Evolutionary conservation across 2,888 invertebrate genomes (phyloP).

Genomic region (Drosophila recens): DNA sequence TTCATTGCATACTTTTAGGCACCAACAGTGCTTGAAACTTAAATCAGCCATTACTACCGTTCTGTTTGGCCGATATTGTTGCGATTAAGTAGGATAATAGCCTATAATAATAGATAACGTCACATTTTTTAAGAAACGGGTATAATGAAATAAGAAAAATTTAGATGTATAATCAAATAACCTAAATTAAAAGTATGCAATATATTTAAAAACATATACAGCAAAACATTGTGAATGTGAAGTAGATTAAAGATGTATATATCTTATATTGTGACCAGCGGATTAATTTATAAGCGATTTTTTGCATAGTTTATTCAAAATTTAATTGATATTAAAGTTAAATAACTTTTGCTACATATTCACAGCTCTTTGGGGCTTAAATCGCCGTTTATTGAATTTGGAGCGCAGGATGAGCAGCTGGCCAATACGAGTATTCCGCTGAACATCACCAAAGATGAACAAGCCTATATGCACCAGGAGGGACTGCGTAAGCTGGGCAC

Average conservation of each 20-base stretch:
- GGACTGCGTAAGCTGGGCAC: slow-evolving; percentile 84
- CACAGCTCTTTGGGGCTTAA: slow-evolving; percentile 84
- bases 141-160: too few species aligned
- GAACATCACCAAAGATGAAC: slow-evolving; percentile 85
- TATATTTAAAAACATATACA: background rate
- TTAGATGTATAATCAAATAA: too few species aligned
- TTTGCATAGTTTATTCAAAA: background rate
- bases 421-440: slow-evolving; percentile 84
- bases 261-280: background rate
- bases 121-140: too few species aligned
- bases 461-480: slow-evolving; percentile 84
- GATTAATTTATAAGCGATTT: background rate
- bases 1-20: too few species aligned
- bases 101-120: too few species aligned
- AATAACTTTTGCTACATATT: slow-evolving; percentile 15
- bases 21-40: too few species aligned
- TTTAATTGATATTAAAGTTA: background rate
- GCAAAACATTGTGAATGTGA: background rate
- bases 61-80: too few species aligned
- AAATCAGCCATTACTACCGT: too few species aligned
- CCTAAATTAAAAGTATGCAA: too few species aligned
- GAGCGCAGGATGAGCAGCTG: slow-evolving; percentile 82
- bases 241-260: background rate
- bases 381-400: slow-evolving; percentile 85
- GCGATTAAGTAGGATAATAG: too few species aligned